phyloP scores from a whole-genome alignment of 2,113 vertebrate species.

The Drymodes brunneopygia region DNA sequence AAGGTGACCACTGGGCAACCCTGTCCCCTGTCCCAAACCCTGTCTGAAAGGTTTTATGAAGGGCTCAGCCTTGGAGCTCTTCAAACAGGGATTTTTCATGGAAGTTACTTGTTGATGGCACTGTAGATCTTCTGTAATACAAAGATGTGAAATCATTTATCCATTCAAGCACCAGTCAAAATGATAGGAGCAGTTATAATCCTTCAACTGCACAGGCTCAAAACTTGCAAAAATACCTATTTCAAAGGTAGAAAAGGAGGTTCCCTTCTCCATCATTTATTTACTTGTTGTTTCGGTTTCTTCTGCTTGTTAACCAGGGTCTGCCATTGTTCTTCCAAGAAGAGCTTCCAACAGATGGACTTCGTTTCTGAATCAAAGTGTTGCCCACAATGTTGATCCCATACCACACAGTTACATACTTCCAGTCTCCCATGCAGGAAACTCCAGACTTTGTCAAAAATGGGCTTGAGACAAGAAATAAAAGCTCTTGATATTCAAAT shows the following conservation, averaged over 20 bases:
- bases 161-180: not conserved
- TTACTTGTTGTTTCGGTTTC: not conserved
- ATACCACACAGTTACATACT: not conserved
- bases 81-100: not conserved
- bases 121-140: not conserved
- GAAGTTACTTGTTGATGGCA: not conserved
- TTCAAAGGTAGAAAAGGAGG: not conserved
- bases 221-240: not conserved
- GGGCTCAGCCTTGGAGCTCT: not conserved
- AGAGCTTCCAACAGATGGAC: not conserved
- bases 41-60: not conserved
- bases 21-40: fast-evolving
- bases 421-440: not conserved
- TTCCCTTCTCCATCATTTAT: not conserved
- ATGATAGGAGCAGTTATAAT: not conserved
- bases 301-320: not conserved
- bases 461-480: not conserved
- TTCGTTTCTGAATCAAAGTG: not conserved
- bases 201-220: not conserved
- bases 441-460: not conserved
- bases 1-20: not conserved
- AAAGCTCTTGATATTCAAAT: not conserved
- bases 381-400: not conserved
- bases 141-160: not conserved
- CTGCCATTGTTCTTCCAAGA: not conserved